Percentiles rank a stretch among this genome's conserved stretches.
These are phyloP conservation scores for Lota lota DNA, from an alignment of 2,113 vertebrate genomes.

Conservation along the genomic window DNA sequence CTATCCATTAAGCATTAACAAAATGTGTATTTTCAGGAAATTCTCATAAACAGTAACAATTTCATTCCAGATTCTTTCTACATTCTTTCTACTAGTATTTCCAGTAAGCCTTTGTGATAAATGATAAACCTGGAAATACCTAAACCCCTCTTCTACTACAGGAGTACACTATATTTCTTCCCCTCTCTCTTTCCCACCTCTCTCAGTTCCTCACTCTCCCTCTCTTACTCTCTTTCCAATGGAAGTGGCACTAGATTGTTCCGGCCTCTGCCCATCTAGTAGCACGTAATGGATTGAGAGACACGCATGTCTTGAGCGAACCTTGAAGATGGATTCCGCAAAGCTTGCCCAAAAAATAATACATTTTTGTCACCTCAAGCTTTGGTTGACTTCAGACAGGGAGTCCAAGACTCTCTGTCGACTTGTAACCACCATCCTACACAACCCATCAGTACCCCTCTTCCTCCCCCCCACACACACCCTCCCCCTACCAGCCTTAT, in stretches of 20 bases:
- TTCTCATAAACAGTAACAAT: no score
- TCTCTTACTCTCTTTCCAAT: constrained; percentile 48
- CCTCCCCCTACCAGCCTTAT: no score
- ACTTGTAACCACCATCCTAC: background rate
- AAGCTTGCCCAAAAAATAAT: constrained; percentile 52
- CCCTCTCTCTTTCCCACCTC: constrained; percentile 39
- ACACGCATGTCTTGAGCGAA: constrained; percentile 56
- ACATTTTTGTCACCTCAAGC: constrained; percentile 45
- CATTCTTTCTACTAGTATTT: no score
- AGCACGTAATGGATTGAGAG: constrained; percentile 62
- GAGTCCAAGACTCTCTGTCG: no score
- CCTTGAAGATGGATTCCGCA: constrained; percentile 55
- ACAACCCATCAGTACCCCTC: background rate
- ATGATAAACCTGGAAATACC: no score
- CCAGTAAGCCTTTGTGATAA: no score
- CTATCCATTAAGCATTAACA: no score
- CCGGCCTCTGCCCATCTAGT: constrained; percentile 45
- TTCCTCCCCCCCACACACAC: background rate
- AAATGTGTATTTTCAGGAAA: no score
- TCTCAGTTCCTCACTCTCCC: constrained; percentile 29
- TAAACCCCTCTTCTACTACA: no score
- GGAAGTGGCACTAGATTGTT: constrained; percentile 23
- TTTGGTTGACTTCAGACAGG: constrained; percentile 33
- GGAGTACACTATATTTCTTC: background rate
- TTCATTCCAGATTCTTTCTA: no score